Percentiles rank a stretch among this genome's conserved stretches.
Conservation (phyloP, 2,113 vertebrate genomes). For the Irena cyanogastra region DNA sequence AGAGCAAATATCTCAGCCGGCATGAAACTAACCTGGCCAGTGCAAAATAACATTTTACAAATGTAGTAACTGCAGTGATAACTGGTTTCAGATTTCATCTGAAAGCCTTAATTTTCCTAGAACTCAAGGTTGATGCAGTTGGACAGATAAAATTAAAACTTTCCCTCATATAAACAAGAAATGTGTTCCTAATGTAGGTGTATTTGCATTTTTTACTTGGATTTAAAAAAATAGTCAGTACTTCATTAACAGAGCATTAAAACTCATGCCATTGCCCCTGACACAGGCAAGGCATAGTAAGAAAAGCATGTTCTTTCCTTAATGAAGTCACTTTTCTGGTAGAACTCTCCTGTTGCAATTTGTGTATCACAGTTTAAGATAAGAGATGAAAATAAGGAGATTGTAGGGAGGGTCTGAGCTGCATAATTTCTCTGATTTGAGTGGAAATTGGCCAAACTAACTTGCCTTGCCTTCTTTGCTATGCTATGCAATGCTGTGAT, state of each 20-base stretch:
- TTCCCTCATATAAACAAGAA: background rate
- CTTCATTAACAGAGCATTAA: background rate
- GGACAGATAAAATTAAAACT: background rate
- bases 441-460: background rate
- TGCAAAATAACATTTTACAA: background rate
- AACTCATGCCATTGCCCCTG: background rate
- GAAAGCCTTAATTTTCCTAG: background rate
- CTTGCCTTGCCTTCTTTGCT: background rate
- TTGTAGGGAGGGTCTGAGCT: background rate
- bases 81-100: background rate
- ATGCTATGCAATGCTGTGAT: background rate
- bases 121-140: background rate
- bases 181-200: background rate
- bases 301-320: background rate
- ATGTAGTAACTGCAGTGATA: background rate
- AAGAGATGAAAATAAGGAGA: background rate
- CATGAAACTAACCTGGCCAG: background rate
- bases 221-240: background rate
- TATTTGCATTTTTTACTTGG: background rate
- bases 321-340: background rate
- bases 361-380: background rate
- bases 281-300: background rate
- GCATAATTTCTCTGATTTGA: background rate
- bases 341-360: background rate
- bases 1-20: background rate